phyloP scores from a whole-genome alignment of 2,888 invertebrate genomes.

The Rapana venosa region DNA sequence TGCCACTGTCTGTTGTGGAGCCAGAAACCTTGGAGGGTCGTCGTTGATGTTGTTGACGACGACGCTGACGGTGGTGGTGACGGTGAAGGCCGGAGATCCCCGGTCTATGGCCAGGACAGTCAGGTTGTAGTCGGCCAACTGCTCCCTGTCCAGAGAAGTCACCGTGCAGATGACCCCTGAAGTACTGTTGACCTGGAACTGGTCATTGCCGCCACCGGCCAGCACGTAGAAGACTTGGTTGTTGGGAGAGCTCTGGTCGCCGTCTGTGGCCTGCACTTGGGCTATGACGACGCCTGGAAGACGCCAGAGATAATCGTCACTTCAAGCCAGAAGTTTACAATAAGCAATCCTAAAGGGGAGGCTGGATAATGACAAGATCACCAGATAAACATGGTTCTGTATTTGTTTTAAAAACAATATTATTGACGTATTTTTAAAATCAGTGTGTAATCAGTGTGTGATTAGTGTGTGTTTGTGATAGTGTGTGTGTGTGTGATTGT shows the following conservation, averaged over 20 bases:
- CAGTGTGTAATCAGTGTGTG: neutral
- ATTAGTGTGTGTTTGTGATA: neutral
- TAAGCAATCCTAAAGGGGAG: no score
- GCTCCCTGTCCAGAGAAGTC: conserved; percentile 94
- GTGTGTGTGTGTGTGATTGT: neutral
- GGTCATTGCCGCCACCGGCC: conserved; percentile 92
- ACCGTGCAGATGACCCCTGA: conserved; percentile 91
- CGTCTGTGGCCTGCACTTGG: conserved; percentile 65
- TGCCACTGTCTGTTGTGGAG: neutral
- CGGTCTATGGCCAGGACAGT: conserved; percentile 71
- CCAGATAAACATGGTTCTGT: no score
- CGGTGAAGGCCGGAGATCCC: conserved; percentile 55
- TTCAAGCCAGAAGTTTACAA: no score
- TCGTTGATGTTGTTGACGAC: conserved; percentile 95
- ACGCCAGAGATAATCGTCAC: neutral
- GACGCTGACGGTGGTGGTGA: conserved; percentile 80
- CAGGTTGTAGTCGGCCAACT: conserved; percentile 60
- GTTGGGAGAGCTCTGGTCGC: conserved; percentile 82
- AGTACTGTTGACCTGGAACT: conserved; percentile 93
- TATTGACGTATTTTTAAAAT: neutral
- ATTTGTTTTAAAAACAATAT: no score
- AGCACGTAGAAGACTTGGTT: conserved; percentile 94
- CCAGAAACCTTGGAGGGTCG: conserved; percentile 86
- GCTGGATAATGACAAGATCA: no score
- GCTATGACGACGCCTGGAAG: neutral